phyloP scores from a whole-genome alignment of 2,113 vertebrate species.

The Myotis lucifugus region DNA sequence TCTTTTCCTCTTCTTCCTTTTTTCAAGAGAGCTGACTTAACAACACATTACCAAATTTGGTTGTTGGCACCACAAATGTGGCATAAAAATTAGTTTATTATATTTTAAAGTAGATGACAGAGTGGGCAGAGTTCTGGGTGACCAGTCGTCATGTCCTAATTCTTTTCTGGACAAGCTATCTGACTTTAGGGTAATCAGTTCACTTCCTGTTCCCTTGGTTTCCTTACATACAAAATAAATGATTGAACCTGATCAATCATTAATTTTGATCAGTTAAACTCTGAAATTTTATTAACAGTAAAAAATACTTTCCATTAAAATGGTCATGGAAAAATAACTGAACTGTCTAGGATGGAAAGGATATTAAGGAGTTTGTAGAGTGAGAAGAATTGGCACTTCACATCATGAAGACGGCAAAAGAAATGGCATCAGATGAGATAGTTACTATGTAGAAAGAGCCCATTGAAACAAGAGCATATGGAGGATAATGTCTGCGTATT shows the following conservation, averaged over 20 bases:
- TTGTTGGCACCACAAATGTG: background rate
- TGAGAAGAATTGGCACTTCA: conserved; percentile 39
- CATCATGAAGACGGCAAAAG: background rate
- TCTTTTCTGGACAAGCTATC: background rate
- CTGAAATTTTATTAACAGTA: background rate
- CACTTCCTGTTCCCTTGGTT: background rate
- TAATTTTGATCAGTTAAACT: background rate
- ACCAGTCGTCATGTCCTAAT: background rate
- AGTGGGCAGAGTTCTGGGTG: background rate
- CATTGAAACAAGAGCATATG: conserved; percentile 71
- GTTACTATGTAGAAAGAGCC: conserved; percentile 58
- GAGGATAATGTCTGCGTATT: conserved; percentile 70
- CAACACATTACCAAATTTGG: background rate
- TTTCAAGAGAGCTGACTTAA: background rate
- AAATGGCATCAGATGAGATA: conserved; percentile 49
- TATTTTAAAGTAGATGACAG: background rate
- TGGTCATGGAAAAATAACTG: background rate
- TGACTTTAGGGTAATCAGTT: background rate
- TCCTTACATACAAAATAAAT: conserved; percentile 26
- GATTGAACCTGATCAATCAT: background rate
- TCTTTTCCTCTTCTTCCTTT: background rate
- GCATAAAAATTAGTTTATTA: background rate
- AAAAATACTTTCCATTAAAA: conserved; percentile 53
- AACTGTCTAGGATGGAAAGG: background rate
- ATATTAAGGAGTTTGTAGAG: conserved; percentile 60